These are phyloP conservation scores for Bimastos eiseni DNA, from an alignment of 2,888 invertebrate genomes.

Conservation along the genomic window DNA sequence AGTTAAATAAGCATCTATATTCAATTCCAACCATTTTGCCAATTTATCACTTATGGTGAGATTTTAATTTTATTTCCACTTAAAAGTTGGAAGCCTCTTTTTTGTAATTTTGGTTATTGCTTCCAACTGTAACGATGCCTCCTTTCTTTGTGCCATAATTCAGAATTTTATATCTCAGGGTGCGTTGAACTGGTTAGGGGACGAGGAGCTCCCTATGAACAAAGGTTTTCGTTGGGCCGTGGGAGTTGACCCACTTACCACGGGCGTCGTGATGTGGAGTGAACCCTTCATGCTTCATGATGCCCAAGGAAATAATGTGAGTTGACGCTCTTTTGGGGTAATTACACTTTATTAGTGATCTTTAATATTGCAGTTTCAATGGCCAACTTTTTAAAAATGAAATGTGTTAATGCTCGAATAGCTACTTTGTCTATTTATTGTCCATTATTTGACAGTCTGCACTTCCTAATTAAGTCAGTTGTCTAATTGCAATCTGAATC, in stretches of 20 bases:
- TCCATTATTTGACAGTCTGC: neutral
- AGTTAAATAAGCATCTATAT: neutral
- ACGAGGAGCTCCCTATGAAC: constrained; percentile 75
- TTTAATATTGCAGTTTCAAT: no score
- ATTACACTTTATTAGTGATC: neutral
- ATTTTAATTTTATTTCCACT: neutral
- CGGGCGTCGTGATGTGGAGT: constrained; percentile 94
- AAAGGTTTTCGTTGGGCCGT: constrained; percentile 93
- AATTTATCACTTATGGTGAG: neutral
- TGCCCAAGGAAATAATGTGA: constrained; percentile 53
- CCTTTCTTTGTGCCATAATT: neutral
- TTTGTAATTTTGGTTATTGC: neutral
- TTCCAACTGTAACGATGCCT: neutral
- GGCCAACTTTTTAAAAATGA: neutral
- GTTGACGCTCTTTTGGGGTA: neutral
- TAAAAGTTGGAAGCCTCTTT: neutral
- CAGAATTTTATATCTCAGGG: neutral
- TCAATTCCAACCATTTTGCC: neutral
- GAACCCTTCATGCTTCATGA: constrained; percentile 75
- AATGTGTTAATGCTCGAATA: neutral
- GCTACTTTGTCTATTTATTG: neutral
- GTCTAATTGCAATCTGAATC: neutral
- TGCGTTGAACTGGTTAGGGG: constrained; percentile 77
- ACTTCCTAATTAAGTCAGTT: neutral
- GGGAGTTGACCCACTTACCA: constrained; percentile 92